phyloP scores from a whole-genome alignment of 2,797 vertebrate species.

The Argya squamiceps region DNA sequence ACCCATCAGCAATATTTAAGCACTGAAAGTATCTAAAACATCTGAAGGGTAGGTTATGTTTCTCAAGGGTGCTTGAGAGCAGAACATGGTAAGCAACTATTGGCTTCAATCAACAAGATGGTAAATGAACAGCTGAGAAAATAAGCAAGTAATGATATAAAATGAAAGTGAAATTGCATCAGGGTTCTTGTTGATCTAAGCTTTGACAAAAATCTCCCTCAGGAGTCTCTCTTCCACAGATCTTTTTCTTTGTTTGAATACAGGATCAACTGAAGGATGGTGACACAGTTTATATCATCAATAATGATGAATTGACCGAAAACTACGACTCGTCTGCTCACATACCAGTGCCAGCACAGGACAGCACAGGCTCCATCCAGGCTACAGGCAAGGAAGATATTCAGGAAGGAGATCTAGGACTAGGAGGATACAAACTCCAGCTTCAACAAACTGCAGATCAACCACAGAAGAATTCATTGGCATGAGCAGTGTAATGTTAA shows the following conservation, averaged over 20 bases:
- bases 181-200: background rate
- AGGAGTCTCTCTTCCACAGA: background rate
- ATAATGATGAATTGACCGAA: conserved; percentile 68
- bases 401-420: conserved; percentile 83
- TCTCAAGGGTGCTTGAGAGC: background rate
- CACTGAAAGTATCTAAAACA: background rate
- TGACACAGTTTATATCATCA: conserved; percentile 72
- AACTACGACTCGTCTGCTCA: background rate
- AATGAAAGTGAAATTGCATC: background rate
- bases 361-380: background rate
- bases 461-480: background rate
- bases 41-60: background rate
- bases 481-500: background rate
- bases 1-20: background rate
- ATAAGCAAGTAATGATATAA: background rate
- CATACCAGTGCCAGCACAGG: background rate
- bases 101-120: background rate
- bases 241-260: background rate
- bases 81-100: background rate
- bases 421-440: conserved; percentile 74
- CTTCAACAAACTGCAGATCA: conserved; percentile 34
- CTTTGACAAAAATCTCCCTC: background rate
- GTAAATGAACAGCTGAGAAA: background rate
- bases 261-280: conserved; percentile 77
- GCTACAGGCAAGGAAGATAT: conserved; percentile 77